Percentiles rank a stretch among this genome's conserved stretches.
Conservation (phyloP, 2,888 invertebrate species). For the Scaptomyza cyrtandrae region DNA sequence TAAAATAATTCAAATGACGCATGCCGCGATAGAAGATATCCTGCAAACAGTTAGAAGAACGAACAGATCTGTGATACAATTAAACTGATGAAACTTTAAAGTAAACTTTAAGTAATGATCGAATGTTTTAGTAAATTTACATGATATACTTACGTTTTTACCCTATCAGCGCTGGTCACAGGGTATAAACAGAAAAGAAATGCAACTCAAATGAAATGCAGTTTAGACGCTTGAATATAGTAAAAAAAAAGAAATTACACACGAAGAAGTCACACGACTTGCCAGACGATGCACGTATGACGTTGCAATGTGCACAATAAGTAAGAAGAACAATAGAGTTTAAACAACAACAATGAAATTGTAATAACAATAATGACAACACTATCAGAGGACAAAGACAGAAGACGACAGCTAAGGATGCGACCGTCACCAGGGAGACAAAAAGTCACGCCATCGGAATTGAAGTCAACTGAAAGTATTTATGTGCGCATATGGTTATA, state of each 20-base stretch:
- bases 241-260: constrained; percentile 28
- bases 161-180: neutral
- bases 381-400: constrained; percentile 32
- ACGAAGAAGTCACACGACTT: constrained; percentile 19
- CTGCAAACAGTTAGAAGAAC: neutral
- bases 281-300: constrained; percentile 57
- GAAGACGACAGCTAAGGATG: constrained; percentile 37
- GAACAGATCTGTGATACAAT: neutral
- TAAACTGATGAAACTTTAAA: too few relatives aligned
- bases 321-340: constrained; percentile 54
- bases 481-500: constrained; percentile 33
- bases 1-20: neutral
- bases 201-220: constrained; percentile 49
- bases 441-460: constrained; percentile 53
- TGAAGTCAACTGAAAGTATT: constrained; percentile 30
- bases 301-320: constrained; percentile 58
- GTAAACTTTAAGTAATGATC: too few relatives aligned
- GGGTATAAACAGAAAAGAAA: constrained; percentile 24
- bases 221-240: constrained; percentile 49
- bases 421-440: constrained; percentile 44
- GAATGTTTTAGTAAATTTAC: too few relatives aligned
- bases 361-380: constrained; percentile 65
- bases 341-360: constrained; percentile 60
- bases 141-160: too few relatives aligned
- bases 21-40: neutral